Conservation (phyloP, 2,113 vertebrate genomes). For the Microcebus tavaratra region DNA sequence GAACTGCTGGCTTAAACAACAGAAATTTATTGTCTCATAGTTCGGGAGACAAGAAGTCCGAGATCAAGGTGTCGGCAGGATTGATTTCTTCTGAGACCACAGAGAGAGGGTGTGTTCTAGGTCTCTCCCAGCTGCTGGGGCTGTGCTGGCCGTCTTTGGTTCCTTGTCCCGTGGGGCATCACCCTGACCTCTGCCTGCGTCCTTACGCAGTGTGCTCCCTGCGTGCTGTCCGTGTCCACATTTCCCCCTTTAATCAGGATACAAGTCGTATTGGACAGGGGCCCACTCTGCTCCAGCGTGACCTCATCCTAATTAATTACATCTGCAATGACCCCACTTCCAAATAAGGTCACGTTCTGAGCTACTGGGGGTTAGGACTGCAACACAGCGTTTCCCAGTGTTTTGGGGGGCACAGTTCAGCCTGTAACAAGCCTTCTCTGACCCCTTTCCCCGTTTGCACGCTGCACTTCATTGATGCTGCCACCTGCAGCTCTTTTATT, state of each 20-base stretch:
- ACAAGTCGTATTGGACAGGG: background rate
- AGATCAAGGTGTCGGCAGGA: background rate
- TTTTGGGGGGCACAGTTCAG: background rate
- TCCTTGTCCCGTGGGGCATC: background rate
- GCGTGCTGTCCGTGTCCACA: background rate
- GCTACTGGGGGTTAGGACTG: background rate
- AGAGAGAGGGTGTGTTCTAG: too few species aligned
- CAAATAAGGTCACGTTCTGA: background rate
- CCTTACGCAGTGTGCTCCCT: fast-evolving
- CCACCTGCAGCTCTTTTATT: background rate
- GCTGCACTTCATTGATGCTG: background rate
- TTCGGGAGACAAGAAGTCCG: background rate
- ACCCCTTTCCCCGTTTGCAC: background rate
- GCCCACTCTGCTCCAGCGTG: background rate
- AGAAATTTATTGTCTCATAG: fast-evolving
- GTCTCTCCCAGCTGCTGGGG: too few species aligned
- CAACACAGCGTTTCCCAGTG: too few species aligned
- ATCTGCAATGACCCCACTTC: background rate
- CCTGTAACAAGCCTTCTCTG: background rate
- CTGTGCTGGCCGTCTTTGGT: background rate
- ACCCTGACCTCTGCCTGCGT: background rate
- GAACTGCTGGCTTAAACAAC: background rate
- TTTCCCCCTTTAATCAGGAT: background rate
- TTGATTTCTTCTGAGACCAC: background rate
- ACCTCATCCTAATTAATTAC: background rate